Evolutionary conservation across 2,113 vertebrate species (phyloP), one percentile per base, ranked within the genome.

Genomic region (Mungos mungo): DNA sequence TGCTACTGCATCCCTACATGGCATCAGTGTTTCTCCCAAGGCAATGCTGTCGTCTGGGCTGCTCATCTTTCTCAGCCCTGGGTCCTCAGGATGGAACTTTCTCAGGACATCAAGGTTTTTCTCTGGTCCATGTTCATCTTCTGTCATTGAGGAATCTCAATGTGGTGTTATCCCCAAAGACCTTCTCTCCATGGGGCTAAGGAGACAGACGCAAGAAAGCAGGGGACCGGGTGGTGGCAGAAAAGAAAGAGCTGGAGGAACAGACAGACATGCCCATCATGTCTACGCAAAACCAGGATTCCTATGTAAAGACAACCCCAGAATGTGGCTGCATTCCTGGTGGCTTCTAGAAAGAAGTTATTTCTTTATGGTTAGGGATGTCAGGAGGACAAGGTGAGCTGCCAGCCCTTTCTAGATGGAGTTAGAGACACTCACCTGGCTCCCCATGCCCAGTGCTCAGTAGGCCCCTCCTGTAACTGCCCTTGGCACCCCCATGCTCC

Each of bases 251-350:
- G 12, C 38, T 16, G 69, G 68, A 0, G 13, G 15, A 12, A n/a
- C 9, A 69, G 23, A 31, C 41, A 27, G 66, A 0, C 12, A 27
- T 10, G 35, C 7, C 77, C 45, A 2, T 38, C 41, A 7, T 47
- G 19, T 41, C 23, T 4, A 21, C 21, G 63, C 57, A 11, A 71
- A 38, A 25, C n/a, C 14, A 31, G 21, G 54, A 76, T 21, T 74
- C 66, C 23, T 21, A 65, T 10, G 29, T 21, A 23, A 29, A 25
- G 50, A 10, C 31, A 68, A 29, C 47, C 69, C 27, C 2, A 0
- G 15, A 16, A 4, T 15, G 3, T n/a, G 7, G 0, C 29, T 7
- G 33, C 35, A 13, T 25, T 27, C 54, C 13, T 52, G 33, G 41
- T 4, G 0, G 38, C 52, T 72, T 93, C 71, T 15, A 16, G n/a